These are phyloP conservation scores for Pyrocephalus nanus DNA, from an alignment of 2,797 vertebrate species.

Conservation along the genomic window DNA sequence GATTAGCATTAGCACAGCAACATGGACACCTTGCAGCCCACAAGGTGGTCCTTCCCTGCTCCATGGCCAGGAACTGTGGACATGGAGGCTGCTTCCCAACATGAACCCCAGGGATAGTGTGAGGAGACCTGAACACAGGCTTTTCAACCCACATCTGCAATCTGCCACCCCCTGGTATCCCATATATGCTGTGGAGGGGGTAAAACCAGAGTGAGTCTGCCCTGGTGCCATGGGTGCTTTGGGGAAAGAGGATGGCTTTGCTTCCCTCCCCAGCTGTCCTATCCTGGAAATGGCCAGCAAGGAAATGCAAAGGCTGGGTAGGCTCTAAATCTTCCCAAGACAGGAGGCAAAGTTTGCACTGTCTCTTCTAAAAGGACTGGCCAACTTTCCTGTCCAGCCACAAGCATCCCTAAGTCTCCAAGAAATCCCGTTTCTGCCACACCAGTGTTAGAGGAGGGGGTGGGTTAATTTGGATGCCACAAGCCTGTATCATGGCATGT, in stretches of 20 bases:
- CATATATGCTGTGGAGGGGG: not conserved
- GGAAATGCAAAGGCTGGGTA: not conserved
- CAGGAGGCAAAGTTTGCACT: not conserved
- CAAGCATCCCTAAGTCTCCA: not conserved
- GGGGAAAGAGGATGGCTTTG: not conserved
- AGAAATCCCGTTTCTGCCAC: not conserved
- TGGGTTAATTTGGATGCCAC: not conserved
- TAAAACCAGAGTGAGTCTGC: not conserved
- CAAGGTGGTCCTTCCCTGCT: not conserved
- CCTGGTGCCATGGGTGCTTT: too few species aligned
- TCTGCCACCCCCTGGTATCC: not conserved
- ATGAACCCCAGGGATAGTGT: not conserved
- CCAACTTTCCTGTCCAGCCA: not conserved
- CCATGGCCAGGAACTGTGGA: not conserved
- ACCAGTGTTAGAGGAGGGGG: not conserved
- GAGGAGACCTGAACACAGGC: not conserved
- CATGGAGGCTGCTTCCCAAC: not conserved
- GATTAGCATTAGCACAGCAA: conserved; percentile 27
- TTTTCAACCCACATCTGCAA: not conserved
- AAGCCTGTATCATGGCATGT: not conserved
- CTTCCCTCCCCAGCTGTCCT: not conserved
- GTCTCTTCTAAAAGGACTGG: not conserved
- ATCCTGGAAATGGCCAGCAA: not conserved
- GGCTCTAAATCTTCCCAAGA: not conserved
- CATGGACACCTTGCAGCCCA: not conserved